Conservation (phyloP, 2,113 vertebrate species). For the Barbus barbus region DNA sequence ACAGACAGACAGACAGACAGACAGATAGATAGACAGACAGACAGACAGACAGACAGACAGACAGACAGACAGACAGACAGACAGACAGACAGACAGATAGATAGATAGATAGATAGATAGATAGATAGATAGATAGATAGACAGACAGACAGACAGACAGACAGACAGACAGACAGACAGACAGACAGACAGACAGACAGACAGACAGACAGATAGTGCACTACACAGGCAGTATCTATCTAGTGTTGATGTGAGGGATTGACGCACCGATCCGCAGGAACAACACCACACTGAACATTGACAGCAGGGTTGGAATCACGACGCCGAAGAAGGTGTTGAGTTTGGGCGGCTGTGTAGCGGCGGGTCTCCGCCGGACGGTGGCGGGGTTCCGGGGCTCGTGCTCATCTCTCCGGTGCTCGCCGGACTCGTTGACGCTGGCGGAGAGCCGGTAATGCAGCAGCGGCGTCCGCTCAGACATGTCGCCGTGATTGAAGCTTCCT, state of each 20-base stretch:
- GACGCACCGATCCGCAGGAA: constrained; percentile 87
- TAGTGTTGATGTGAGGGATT: too few relatives aligned
- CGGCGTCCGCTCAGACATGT: constrained; percentile 82
- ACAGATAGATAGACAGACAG: too few relatives aligned
- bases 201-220: neutral
- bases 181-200: too few relatives aligned
- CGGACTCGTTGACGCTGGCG: constrained; percentile 73
- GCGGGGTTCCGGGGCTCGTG: constrained; percentile 43
- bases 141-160: too few relatives aligned
- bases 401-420: constrained; percentile 56
- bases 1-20: too few relatives aligned
- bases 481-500: constrained; percentile 20
- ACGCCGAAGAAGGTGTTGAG: constrained; percentile 88
- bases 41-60: too few relatives aligned
- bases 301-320: constrained; percentile 87
- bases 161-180: too few relatives aligned
- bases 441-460: constrained; percentile 85
- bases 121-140: too few relatives aligned
- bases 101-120: too few relatives aligned
- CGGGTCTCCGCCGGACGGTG: constrained; percentile 41
- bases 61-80: too few relatives aligned
- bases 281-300: constrained; percentile 92
- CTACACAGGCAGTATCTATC: too few relatives aligned
- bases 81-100: too few relatives aligned
- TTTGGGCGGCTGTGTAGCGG: constrained; percentile 66